Evolutionary conservation across 2,797 vertebrate genomes (phyloP).

Genomic region (Pseudochirops corinnae): DNA sequence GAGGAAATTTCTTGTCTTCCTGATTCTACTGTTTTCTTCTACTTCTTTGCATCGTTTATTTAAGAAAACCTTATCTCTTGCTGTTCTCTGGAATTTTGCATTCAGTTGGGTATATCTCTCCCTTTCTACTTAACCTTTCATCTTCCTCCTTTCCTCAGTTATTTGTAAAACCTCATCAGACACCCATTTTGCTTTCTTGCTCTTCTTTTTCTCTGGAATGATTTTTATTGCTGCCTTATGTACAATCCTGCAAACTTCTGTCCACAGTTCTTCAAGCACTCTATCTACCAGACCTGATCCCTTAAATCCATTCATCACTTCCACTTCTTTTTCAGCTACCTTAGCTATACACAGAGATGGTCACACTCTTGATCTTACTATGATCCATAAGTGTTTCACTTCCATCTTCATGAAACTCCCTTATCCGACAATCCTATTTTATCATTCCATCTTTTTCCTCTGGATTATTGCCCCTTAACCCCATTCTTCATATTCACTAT

Average conservation of each 20-base stretch:
- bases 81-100: not conserved
- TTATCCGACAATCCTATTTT: not conserved
- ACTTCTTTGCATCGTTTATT: not conserved
- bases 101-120: not conserved
- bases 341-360: not conserved
- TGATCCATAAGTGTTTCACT: not conserved
- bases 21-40: not conserved
- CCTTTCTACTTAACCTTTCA: not conserved
- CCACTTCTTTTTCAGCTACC: not conserved
- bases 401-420: not conserved
- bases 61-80: not conserved
- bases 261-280: not conserved
- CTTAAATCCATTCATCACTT: not conserved
- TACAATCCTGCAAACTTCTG: not conserved
- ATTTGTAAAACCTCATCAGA: not conserved
- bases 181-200: not conserved
- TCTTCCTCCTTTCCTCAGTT: not conserved
- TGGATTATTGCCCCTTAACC: not conserved
- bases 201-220: not conserved
- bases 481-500: not conserved
- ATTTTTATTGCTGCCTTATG: not conserved
- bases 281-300: not conserved
- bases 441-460: not conserved
- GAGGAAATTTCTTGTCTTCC: not conserved
- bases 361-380: not conserved